Evolutionary conservation across 2,888 invertebrate species (phyloP), one percentile per base, ranked within the genome.

Genomic region (Crepidodera aurea): DNA sequence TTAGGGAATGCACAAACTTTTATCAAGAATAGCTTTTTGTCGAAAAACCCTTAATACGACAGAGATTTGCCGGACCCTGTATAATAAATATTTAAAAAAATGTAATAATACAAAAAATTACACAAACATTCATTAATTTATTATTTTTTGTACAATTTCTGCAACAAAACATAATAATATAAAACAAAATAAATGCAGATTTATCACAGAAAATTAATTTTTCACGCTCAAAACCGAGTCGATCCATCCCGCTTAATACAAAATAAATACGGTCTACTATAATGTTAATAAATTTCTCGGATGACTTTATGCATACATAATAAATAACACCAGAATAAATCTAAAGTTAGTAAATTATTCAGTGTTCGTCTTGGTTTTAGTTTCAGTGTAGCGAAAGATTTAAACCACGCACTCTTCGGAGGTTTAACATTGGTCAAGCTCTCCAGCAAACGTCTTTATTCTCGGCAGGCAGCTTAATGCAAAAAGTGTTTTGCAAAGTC

Each of bases 401-500:
- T 78, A 77, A 78, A 76, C 70, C 75, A 73, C 72, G 73, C 75
- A 74, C 72, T 66, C 55, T 67, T 68, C 69, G 71, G 66, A 66
- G 65, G 64, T 65, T 62, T 70, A 75, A 72, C 75, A 76, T 73
- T 75, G 76, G 77, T 76, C 76, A 74, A 67, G 68, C 57, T 57
- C 57, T 48, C 57, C 57, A 27, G 70, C 74, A 75, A 78, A 79
- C 78, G 78, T 79, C 79, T 79, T 77, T 78, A 79, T 79, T 78
- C 77, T 75, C 76, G 70, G 73, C 75, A 74, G 75, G 74, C 75
- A 74, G 73, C 73, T 75, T 71, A 73, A 78, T 74, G 78, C 76
- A 78, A 78, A 78, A 78, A 76, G 74, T 73, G 65, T 72, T 74
- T 73, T 72, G 74, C 73, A 71, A 71, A 75, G 73, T 74, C 76